Evolutionary conservation across 2,797 vertebrate species (phyloP).

Genomic region (Urocyon cinereoargenteus): DNA sequence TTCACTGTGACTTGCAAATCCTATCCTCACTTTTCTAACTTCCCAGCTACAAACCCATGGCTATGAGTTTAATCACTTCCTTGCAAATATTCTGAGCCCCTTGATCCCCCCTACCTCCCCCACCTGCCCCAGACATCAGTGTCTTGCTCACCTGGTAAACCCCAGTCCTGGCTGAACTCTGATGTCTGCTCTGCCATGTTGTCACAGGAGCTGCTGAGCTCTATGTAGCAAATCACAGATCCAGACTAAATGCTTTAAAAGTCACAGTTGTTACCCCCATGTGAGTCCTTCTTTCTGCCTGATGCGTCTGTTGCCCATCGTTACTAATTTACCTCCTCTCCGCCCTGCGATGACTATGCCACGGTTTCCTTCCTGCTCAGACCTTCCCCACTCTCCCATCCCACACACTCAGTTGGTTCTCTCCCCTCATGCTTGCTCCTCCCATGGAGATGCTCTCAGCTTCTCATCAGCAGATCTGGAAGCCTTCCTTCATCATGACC

Average conservation of each 20-base stretch:
- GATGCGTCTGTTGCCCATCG: background rate
- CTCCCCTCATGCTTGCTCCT: background rate
- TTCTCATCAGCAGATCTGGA: background rate
- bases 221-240: background rate
- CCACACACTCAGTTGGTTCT: background rate
- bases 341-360: background rate
- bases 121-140: background rate
- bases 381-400: background rate
- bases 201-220: background rate
- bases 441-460: background rate
- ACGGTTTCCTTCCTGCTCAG: background rate
- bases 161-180: background rate
- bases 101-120: too few species aligned
- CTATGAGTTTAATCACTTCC: background rate
- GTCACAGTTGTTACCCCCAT: background rate
- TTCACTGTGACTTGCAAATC: background rate
- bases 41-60: background rate
- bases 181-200: background rate
- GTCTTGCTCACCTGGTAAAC: background rate
- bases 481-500: background rate
- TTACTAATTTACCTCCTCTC: background rate
- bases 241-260: background rate
- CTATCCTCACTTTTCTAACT: background rate
- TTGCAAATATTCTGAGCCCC: background rate
- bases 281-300: background rate